These are phyloP conservation scores for Galaxias olidus DNA, from an alignment of 2,797 vertebrate genomes.

Conservation along the genomic window DNA sequence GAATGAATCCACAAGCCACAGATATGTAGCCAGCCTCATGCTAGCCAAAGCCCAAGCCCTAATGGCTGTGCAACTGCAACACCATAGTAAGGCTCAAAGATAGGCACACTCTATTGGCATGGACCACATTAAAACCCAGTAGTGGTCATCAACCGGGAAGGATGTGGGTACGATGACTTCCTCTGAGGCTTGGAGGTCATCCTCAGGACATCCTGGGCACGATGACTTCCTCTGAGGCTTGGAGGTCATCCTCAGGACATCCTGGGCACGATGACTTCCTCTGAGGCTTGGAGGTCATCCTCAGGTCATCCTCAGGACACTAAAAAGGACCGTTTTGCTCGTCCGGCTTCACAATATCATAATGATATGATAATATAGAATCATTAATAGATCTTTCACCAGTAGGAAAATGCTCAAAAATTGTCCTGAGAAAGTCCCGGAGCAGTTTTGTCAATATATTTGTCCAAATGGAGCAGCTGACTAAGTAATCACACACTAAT, in stretches of 20 bases:
- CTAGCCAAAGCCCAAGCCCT: too few relatives aligned
- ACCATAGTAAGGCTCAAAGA: too few relatives aligned
- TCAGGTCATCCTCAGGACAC: conserved; percentile 81
- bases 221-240: conserved; percentile 81
- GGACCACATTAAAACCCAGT: too few relatives aligned
- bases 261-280: conserved; percentile 80
- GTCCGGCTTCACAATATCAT: too few relatives aligned
- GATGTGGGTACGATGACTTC: conserved; percentile 65
- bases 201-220: conserved; percentile 79
- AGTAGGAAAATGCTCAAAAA: conserved; percentile 39
- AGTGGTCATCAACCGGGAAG: neutral
- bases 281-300: conserved; percentile 65
- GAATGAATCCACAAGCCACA: too few relatives aligned
- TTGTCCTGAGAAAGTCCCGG: conserved; percentile 34
- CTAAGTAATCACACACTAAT: conserved; percentile 67
- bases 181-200: conserved; percentile 68
- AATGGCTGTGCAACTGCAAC: too few relatives aligned
- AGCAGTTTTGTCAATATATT: conserved; percentile 37
- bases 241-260: conserved; percentile 71
- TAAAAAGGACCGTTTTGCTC: too few relatives aligned
- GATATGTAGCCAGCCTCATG: too few relatives aligned
- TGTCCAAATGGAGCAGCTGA: conserved; percentile 47
- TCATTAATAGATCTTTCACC: too few relatives aligned
- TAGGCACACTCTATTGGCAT: too few relatives aligned
- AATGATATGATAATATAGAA: too few relatives aligned